Percentiles rank a stretch among this genome's conserved stretches.
Conservation (phyloP, 2,797 vertebrate genomes). For the Onychomys torridus region DNA sequence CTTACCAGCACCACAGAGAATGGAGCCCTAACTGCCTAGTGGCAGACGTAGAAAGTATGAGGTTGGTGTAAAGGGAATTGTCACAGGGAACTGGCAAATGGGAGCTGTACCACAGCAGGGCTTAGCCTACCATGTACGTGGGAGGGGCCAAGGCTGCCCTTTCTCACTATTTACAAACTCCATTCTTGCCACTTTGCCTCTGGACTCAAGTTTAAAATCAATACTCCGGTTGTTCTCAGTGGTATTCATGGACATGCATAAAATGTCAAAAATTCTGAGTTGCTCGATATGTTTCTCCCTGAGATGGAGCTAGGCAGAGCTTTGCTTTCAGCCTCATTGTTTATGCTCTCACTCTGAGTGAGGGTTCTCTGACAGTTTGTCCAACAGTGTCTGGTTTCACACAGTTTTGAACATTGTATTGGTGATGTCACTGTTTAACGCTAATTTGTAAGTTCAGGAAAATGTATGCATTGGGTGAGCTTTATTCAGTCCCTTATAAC, state of each 20-base stretch:
- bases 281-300: too few relatives aligned
- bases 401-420: neutral
- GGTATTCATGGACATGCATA: neutral
- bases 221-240: neutral
- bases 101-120: too few relatives aligned
- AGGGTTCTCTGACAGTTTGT: neutral
- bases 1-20: neutral
- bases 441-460: neutral
- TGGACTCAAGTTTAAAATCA: neutral
- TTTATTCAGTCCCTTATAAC: neutral
- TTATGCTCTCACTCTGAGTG: neutral
- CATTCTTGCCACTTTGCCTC: neutral
- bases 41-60: neutral
- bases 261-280: neutral
- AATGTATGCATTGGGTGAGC: neutral
- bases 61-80: rapidly evolving
- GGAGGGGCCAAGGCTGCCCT: neutral
- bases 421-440: neutral
- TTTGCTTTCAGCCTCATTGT: neutral
- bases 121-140: too few relatives aligned
- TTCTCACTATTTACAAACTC: neutral
- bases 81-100: too few relatives aligned
- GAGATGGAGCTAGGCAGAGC: neutral
- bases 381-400: neutral
- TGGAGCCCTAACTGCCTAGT: neutral